Evolutionary conservation across 2,113 vertebrate species (phyloP).

Genomic region (Otus sunia): DNA sequence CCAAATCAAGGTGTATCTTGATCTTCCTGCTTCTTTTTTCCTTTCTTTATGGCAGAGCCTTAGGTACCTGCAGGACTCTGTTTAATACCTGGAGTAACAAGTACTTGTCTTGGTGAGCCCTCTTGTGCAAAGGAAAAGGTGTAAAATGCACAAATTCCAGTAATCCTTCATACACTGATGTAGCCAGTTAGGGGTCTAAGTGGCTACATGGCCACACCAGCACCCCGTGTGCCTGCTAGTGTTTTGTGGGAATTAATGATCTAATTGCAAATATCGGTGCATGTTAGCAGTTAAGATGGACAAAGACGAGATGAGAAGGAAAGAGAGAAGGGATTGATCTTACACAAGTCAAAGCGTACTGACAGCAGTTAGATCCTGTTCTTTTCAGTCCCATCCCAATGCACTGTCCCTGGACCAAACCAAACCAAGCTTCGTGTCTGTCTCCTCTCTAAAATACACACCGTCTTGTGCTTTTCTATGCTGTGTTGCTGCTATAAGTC

Average conservation of each 20-base stretch:
- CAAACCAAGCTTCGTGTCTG: neutral
- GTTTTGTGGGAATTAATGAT: neutral
- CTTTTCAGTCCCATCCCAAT: neutral
- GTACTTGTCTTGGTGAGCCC: neutral
- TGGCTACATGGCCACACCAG: neutral
- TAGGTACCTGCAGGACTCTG: neutral
- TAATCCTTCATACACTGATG: neutral
- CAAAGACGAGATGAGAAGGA: neutral
- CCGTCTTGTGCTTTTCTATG: neutral
- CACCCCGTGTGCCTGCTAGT: neutral
- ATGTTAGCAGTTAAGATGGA: neutral
- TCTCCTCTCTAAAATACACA: neutral
- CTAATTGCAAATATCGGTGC: neutral
- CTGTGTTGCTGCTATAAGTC: neutral
- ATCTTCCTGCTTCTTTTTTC: neutral
- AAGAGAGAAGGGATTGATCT: neutral
- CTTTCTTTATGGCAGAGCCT: neutral
- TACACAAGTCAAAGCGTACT: accelerated
- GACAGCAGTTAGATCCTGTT: neutral
- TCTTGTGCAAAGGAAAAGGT: neutral
- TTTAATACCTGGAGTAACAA: neutral
- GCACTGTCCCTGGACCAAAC: neutral
- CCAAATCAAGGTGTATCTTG: neutral
- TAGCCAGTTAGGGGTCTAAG: neutral
- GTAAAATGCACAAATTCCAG: neutral